These are phyloP conservation scores for Crotophaga sulcirostris DNA, from an alignment of 2,113 vertebrate genomes.

Conservation along the genomic window DNA sequence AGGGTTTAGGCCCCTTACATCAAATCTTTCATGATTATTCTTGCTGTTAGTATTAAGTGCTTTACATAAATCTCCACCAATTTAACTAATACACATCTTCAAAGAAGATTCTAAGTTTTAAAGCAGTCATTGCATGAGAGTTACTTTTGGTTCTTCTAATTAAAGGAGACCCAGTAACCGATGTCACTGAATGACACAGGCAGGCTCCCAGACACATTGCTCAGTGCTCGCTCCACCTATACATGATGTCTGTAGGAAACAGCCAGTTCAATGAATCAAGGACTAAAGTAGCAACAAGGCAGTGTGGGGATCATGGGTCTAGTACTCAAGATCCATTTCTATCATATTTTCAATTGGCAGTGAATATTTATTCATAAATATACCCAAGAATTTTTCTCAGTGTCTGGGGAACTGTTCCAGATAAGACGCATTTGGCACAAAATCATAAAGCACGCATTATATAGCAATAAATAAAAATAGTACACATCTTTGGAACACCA, in stretches of 20 bases:
- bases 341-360: neutral
- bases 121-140: neutral
- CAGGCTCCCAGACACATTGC: neutral
- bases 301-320: neutral
- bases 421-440: neutral
- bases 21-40: neutral
- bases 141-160: neutral
- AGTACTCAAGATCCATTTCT: neutral
- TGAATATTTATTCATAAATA: neutral
- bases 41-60: neutral
- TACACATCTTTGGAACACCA: neutral
- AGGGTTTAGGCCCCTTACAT: neutral
- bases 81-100: neutral
- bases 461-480: neutral
- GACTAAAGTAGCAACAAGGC: neutral
- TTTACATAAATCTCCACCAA: neutral
- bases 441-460: neutral
- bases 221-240: neutral
- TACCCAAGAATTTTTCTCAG: neutral
- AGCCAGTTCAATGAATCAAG: neutral
- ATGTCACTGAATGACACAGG: neutral
- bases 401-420: neutral
- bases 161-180: neutral
- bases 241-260: neutral
- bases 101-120: neutral